Evolutionary conservation across 2,113 vertebrate species (phyloP).

Genomic region (Meles meles): DNA sequence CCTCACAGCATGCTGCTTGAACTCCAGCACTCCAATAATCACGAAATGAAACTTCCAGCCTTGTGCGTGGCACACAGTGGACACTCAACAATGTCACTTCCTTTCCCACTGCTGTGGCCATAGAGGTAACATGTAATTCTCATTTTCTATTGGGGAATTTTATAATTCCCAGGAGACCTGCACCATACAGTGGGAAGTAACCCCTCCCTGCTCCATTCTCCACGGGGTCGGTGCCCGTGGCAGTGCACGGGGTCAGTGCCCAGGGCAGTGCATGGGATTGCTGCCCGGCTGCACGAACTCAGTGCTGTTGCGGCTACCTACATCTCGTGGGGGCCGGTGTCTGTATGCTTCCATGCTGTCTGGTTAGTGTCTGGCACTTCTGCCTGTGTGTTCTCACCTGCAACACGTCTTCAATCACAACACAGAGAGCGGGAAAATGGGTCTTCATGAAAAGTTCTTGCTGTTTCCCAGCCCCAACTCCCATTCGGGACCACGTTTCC

Average conservation of each 20-base stretch:
- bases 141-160: background rate
- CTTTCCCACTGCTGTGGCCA: background rate
- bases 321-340: fast-evolving
- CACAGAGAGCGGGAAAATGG: background rate
- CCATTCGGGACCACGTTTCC: background rate
- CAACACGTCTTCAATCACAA: background rate
- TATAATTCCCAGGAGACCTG: background rate
- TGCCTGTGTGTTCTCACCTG: background rate
- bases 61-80: background rate
- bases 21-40: background rate
- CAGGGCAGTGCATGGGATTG: background rate
- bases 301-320: background rate
- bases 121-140: background rate
- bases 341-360: background rate
- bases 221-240: fast-evolving
- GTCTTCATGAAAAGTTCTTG: background rate
- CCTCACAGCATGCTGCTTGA: background rate
- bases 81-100: background rate
- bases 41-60: background rate
- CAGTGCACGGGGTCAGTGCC: too few species aligned
- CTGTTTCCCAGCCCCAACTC: background rate
- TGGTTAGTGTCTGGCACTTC: background rate
- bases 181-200: background rate
- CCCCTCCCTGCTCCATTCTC: background rate
- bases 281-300: background rate